Base-by-base conservation (phyloP, 37 sponge, comb jelly and placozoan species). In the Chondrosia reniformis region DNA sequence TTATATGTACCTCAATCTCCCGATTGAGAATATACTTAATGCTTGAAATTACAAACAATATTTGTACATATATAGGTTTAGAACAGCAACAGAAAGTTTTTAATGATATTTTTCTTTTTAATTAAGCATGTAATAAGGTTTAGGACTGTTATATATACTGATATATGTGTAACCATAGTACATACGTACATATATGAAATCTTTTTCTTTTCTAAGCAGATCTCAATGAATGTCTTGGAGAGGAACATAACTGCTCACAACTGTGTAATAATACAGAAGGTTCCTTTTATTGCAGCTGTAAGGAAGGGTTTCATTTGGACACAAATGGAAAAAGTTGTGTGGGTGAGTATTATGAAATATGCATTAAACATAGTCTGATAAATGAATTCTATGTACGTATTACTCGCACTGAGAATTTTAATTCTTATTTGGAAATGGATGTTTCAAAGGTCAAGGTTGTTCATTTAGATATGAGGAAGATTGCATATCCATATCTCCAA, bases 81-180 rank as follows among this genome's bases (percentile, higher is more conserved):
- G 37, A 39, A 10, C 4, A 8, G 42, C 61, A 40, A 79, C 80
- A 40, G 33, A 19, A 6, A 87, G 81, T 55, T 31, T 39, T n/a
- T 46, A 32, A 79, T 79, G 85, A 30, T 45, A 52, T 24, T 85
- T 71, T 33, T 21, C 43, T 4, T 85, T 79, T 41, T 69, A n/a
- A n/a, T n/a, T n/a, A n/a, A n/a, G n/a, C n/a, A n/a, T n/a, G n/a
- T n/a, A n/a, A n/a, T n/a, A n/a, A n/a, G n/a, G n/a, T n/a, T n/a
- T n/a, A n/a, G n/a, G n/a, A n/a, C n/a, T n/a, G n/a, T n/a, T n/a
- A n/a, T n/a, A n/a, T n/a, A n/a, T n/a, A n/a, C n/a, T n/a, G n/a
- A n/a, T n/a, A n/a, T n/a, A n/a, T n/a, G n/a, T n/a, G n/a, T n/a
- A n/a, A n/a, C n/a, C n/a, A n/a, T n/a, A n/a, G n/a, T n/a, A n/a